Percentiles rank a stretch among this genome's conserved stretches.
These are phyloP conservation scores for Aphodius granarius DNA, from an alignment of 2,888 invertebrate genomes.

Conservation along the genomic window DNA sequence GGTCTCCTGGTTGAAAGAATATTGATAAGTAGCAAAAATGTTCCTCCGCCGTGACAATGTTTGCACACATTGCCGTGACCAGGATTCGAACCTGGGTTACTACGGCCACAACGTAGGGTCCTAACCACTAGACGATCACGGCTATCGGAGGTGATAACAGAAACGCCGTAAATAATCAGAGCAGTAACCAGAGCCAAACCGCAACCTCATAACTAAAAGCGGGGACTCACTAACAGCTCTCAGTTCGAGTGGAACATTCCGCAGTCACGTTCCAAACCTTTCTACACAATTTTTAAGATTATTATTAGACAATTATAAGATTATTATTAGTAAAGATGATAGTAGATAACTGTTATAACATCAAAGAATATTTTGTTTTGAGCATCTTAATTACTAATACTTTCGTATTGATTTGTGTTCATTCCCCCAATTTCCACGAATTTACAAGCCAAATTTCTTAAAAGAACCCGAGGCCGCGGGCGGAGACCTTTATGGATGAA, in stretches of 20 bases:
- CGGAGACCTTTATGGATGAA: background rate
- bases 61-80: conserved; percentile 62
- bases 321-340: no score
- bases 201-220: no score
- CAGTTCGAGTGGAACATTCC: no score
- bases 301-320: no score
- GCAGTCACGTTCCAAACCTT: no score
- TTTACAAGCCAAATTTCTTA: background rate
- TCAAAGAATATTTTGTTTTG: no score
- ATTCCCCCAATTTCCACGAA: background rate
- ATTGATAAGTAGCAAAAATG: background rate
- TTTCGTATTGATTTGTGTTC: background rate
- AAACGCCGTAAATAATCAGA: background rate
- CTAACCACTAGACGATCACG: conserved; percentile 77
- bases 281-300: no score
- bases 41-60: conserved; percentile 22
- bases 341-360: no score
- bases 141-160: conserved; percentile 45
- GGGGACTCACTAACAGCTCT: no score
- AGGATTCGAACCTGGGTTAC: conserved; percentile 79
- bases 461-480: background rate
- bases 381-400: no score
- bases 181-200: no score
- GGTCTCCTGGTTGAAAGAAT: no score
- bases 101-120: conserved; percentile 78